Conservation (phyloP, 2,888 invertebrate genomes). For the Sinopyrophorus schimmeli region DNA sequence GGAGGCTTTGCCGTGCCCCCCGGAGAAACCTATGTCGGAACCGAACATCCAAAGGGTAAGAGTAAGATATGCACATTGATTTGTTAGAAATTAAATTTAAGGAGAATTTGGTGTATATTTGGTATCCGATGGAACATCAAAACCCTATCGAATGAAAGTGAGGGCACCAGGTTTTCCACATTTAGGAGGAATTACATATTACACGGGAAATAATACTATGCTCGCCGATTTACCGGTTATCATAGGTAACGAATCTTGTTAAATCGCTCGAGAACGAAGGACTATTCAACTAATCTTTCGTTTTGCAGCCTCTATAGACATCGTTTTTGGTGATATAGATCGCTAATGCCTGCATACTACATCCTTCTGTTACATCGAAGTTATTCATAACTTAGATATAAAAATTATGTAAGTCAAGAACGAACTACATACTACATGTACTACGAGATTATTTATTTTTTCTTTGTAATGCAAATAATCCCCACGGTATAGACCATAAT, state of each 20-base stretch:
- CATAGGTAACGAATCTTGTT: slow-evolving; percentile 61
- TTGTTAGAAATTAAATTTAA: slow-evolving; percentile 17
- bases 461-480: slow-evolving; percentile 28
- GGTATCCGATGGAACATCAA: slow-evolving; percentile 80
- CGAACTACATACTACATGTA: too few relatives aligned
- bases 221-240: slow-evolving; percentile 81
- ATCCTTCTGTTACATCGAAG: too few relatives aligned
- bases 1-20: slow-evolving; percentile 85
- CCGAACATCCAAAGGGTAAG: slow-evolving; percentile 79
- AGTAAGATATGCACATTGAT: too few relatives aligned
- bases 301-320: slow-evolving; percentile 34
- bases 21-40: slow-evolving; percentile 76
- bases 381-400: too few relatives aligned
- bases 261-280: not conserved
- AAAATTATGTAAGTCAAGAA: too few relatives aligned
- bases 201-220: slow-evolving; percentile 54
- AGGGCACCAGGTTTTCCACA: slow-evolving; percentile 62
- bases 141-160: slow-evolving; percentile 62
- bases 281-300: not conserved
- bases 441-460: too few relatives aligned
- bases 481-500: slow-evolving; percentile 52
- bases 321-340: slow-evolving; percentile 40
- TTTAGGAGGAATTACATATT: slow-evolving; percentile 65
- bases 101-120: slow-evolving; percentile 85
- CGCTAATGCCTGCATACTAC: too few relatives aligned